phyloP scores from a whole-genome alignment of 1,140 invertebrate genomes.

The Brachionus angularis region DNA sequence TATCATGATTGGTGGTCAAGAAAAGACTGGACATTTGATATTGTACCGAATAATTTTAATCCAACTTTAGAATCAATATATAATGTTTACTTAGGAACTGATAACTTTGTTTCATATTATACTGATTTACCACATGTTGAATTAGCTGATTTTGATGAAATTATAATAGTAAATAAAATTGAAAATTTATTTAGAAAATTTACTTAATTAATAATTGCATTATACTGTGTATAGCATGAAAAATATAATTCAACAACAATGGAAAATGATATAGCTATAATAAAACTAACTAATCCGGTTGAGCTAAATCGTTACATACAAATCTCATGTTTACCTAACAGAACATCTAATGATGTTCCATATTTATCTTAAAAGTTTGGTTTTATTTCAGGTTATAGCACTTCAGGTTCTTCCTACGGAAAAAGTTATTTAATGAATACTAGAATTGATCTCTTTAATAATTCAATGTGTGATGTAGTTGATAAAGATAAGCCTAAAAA shows the following conservation, averaged over 20 bases:
- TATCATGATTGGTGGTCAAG: background rate
- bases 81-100: background rate
- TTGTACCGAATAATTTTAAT: slow-evolving; percentile 16
- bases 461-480: slow-evolving; percentile 29
- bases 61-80: background rate
- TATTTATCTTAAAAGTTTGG: background rate
- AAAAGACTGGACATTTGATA: background rate
- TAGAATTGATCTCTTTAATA: slow-evolving; percentile 2
- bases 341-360: background rate
- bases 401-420: background rate
- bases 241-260: slow-evolving; percentile 10
- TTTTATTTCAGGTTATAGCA: slow-evolving; percentile 16
- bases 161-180: slow-evolving; percentile 16
- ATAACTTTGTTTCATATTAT: slow-evolving; percentile 17
- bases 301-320: background rate
- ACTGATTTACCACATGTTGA: slow-evolving; percentile 3
- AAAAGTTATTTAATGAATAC: background rate
- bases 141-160: slow-evolving; percentile 1
- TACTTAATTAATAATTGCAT: background rate
- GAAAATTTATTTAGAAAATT: background rate
- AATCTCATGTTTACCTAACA: background rate
- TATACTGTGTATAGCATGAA: background rate
- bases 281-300: background rate
- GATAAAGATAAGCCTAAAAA: slow-evolving; percentile 1
- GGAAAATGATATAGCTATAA: slow-evolving; percentile 22